phyloP scores from a whole-genome alignment of 2,113 vertebrate genomes.

The Dromaius novaehollandiae region DNA sequence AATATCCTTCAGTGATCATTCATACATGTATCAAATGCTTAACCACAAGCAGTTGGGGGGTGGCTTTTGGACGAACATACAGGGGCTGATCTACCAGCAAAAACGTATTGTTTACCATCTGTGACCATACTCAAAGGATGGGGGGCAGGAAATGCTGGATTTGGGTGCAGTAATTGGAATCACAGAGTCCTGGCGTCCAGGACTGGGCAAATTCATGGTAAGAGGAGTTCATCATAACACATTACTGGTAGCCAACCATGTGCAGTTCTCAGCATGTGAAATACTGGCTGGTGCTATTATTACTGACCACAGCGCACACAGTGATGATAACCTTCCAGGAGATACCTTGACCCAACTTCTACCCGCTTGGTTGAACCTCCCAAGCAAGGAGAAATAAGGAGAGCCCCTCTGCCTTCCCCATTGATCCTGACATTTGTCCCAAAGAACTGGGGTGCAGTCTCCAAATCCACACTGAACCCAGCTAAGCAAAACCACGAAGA shows the following conservation, averaged over 20 bases:
- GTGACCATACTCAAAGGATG: background rate
- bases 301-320: fast-evolving
- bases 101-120: fast-evolving
- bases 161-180: background rate
- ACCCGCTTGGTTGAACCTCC: background rate
- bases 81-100: background rate
- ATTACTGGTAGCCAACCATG: background rate
- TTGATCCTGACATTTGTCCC: background rate
- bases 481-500: background rate
- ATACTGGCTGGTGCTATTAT: fast-evolving
- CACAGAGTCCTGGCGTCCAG: background rate
- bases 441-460: background rate
- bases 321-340: background rate
- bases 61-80: background rate
- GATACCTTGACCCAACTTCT: background rate
- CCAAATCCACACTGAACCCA: background rate
- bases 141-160: background rate
- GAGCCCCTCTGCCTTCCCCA: background rate
- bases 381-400: background rate
- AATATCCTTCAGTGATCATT: background rate
- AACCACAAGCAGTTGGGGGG: background rate
- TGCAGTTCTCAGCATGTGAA: background rate
- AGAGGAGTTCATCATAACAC: background rate
- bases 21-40: background rate
- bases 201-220: background rate